phyloP scores from a whole-genome alignment of 2,113 vertebrate species.

The Phalacrocorax carbo region DNA sequence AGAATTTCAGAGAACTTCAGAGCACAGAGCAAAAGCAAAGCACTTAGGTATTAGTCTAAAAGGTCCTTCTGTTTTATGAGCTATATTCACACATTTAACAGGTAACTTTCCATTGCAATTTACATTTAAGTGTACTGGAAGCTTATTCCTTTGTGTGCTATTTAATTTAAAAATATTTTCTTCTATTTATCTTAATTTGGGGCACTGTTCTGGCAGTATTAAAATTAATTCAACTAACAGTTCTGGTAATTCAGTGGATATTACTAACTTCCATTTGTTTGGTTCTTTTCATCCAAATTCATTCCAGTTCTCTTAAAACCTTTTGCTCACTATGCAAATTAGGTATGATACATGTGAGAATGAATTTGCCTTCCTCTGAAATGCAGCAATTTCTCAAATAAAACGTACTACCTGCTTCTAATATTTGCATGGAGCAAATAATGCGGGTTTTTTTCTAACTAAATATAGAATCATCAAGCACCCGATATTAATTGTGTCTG shows the following conservation, averaged over 20 bases:
- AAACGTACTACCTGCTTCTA: neutral
- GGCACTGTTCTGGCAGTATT: neutral
- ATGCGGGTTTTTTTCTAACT: neutral
- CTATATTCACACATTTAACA: conserved; percentile 2
- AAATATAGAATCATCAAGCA: neutral
- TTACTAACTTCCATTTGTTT: neutral
- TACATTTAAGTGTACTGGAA: neutral
- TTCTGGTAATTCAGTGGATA: neutral
- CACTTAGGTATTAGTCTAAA: neutral
- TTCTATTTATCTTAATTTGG: conserved; percentile 22
- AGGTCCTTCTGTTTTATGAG: neutral
- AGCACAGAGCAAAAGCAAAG: neutral
- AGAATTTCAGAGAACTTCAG: neutral
- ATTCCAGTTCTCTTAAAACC: neutral
- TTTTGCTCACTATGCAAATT: neutral
- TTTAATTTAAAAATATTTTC: conserved; percentile 30
- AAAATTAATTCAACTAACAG: neutral
- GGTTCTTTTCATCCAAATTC: neutral
- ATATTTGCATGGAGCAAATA: neutral
- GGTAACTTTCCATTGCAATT: neutral
- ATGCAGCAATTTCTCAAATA: conserved; percentile 5
- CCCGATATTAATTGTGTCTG: neutral
- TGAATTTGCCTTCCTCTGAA: neutral
- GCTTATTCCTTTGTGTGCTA: conserved; percentile 1
- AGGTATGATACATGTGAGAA: neutral